Percentiles rank a stretch among this genome's conserved stretches.
Evolutionary conservation across 2,113 vertebrate genomes (phyloP).

Genomic region (Equus quagga): DNA sequence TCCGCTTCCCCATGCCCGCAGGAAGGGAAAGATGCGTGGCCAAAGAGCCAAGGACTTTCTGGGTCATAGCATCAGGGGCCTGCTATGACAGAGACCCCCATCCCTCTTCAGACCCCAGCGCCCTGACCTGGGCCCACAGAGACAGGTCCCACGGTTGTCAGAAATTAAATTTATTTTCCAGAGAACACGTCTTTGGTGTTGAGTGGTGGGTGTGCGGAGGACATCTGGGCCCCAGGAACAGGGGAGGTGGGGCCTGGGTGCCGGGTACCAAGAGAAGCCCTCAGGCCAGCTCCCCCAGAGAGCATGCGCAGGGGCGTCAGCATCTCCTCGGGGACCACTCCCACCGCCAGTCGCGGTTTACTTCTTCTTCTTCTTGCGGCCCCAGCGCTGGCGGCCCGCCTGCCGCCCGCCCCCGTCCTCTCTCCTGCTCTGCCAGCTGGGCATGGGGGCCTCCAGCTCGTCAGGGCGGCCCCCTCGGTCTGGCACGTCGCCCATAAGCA

Average conservation of each 20-base stretch:
- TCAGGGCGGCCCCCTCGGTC: slow-evolving; percentile 93
- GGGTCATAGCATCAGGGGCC: slow-evolving; percentile 11
- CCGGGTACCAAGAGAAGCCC: not conserved
- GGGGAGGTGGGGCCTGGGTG: not conserved
- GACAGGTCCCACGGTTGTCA: not conserved
- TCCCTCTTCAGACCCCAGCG: not conserved
- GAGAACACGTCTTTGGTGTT: slow-evolving; percentile 22
- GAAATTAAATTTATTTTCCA: slow-evolving; percentile 80
- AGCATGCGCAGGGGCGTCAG: not conserved
- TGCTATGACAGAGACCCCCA: not conserved
- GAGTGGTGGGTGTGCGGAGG: not conserved
- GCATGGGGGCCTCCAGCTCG: slow-evolving; percentile 94
- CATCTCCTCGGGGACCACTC: not conserved
- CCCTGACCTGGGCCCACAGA: not conserved
- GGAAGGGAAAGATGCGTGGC: not conserved
- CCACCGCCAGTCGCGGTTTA: slow-evolving; percentile 1
- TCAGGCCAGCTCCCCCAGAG: not conserved
- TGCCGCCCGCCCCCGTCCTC: slow-evolving; percentile 73
- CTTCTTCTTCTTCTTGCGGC: slow-evolving; percentile 82
- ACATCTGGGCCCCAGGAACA: not conserved
- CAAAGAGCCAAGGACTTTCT: slow-evolving; percentile 20
- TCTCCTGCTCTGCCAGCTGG: slow-evolving; percentile 87
- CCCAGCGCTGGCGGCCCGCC: slow-evolving; percentile 69
- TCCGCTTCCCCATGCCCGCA: not conserved
- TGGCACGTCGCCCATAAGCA: slow-evolving; percentile 91